Conservation (phyloP, 1,140 invertebrate genomes). For the Condylostylus longicornis region DNA sequence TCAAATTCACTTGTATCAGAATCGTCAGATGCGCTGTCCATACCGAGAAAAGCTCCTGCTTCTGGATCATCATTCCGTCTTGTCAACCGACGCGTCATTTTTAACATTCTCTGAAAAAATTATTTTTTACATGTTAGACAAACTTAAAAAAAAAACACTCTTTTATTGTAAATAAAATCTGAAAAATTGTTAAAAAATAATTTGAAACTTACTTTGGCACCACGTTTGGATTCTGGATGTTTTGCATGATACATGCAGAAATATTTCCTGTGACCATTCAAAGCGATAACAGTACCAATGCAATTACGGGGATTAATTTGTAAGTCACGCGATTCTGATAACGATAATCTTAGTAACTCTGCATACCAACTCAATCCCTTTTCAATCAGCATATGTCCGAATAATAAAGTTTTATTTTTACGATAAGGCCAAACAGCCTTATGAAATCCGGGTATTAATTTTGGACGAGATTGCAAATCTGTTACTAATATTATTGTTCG, state of each 20-base stretch:
- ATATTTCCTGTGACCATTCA: constrained; percentile 93
- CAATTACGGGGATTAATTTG: constrained; percentile 93
- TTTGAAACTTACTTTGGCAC: constrained; percentile 37
- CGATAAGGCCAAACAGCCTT: constrained; percentile 88
- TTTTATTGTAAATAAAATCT: neutral
- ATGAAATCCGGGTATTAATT: constrained; percentile 80
- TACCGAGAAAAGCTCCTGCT: constrained; percentile 66
- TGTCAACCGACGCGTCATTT: constrained; percentile 46
- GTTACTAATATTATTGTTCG: constrained; percentile 82
- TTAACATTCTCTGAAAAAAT: constrained; percentile 41
- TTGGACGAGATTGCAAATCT: constrained; percentile 71
- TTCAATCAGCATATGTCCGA: constrained; percentile 83
- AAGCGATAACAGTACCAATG: constrained; percentile 87
- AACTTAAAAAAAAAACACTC: neutral
- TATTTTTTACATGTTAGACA: constrained; percentile 1
- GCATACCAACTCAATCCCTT: constrained; percentile 86
- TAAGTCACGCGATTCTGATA: constrained; percentile 64
- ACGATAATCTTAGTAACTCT: constrained; percentile 67
- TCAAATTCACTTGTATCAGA: constrained; percentile 38
- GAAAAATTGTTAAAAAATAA: neutral
- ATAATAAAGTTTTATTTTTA: constrained; percentile 88
- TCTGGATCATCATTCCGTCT: constrained; percentile 45
- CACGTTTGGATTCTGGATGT: constrained; percentile 44
- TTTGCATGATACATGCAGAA: constrained; percentile 98
- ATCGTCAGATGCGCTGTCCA: constrained; percentile 50